Evolutionary conservation across 2,888 invertebrate species (phyloP).

Genomic region (Prosopocoilus inquinatus): DNA sequence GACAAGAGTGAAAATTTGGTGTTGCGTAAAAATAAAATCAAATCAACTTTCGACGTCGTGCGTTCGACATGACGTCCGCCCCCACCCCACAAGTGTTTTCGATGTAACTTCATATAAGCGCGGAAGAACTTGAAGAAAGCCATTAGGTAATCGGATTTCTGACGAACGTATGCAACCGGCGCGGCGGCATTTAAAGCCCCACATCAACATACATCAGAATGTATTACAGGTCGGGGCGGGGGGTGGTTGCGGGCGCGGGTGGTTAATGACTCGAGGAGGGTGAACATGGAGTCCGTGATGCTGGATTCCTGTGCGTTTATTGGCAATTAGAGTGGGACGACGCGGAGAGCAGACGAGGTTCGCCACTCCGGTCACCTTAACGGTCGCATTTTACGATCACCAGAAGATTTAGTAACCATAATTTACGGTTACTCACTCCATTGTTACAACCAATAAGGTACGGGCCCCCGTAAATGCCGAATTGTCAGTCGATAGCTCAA

Average conservation of each 20-base stretch:
- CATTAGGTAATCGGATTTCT: slow-evolving; percentile 28
- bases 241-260: slow-evolving; percentile 15
- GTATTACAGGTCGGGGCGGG: slow-evolving; percentile 23
- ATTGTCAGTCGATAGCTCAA: slow-evolving; percentile 3
- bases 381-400: slow-evolving; percentile 1
- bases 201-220: slow-evolving; percentile 29
- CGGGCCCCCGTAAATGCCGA: not conserved
- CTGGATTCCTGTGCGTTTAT: slow-evolving; percentile 23
- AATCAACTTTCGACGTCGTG: too few relatives aligned
- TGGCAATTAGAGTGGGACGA: slow-evolving; percentile 22
- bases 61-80: too few relatives aligned
- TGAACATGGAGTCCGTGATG: slow-evolving; percentile 14
- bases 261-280: slow-evolving; percentile 25
- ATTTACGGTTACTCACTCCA: slow-evolving; percentile 3
- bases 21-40: too few relatives aligned
- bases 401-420: slow-evolving; percentile 4
- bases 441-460: not conserved
- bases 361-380: slow-evolving; percentile 1
- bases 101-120: slow-evolving; percentile 6
- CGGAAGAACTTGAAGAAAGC: slow-evolving; percentile 26
- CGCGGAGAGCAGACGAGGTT: not conserved
- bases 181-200: slow-evolving; percentile 26
- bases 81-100: too few relatives aligned
- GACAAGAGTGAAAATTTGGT: not conserved
- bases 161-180: slow-evolving; percentile 21